Evolutionary conservation across 2,888 invertebrate genomes (phyloP), one percentile per base, ranked within the genome.

Genomic region (Gerris lacustris): DNA sequence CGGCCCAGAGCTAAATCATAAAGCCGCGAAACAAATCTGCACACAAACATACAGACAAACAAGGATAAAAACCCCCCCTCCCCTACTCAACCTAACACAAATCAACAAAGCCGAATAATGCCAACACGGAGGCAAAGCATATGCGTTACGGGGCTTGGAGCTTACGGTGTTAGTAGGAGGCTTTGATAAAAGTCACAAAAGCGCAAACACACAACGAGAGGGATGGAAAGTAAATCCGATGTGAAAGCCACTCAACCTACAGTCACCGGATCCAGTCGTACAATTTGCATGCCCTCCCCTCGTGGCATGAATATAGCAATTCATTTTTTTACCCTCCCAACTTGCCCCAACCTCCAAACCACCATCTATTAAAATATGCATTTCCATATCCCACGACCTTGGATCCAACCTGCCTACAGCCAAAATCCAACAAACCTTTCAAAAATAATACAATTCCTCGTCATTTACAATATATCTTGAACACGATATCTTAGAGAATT

Each of bases 221-320:
- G 55, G 15, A 11, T 15, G 9, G 4, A 15, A 55, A 15, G 55
- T 55, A 55, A 15, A 55, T 55, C 55, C 55, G 11, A 55, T 5
- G 15, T 55, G 55, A 55, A 55, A 55, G 55, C 55, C 55, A 55
- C 55, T 55, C 55, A 55, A 55, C 15, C 55, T 55, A 55, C 55
- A 9, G 11, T 31, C 31, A 31, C 31, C 31, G 31, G 31, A 31
- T 31, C 31, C 31, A 31, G 31, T 15, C 15, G 9, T 55, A 55
- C 55, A 55, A 55, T 55, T 55, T 55, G 55, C 55, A 55, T 55
- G 9, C 55, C 55, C 55, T 15, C 55, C 9, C 55, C 55, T 11
- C 55, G 55, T 55, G 2, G 4, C 55, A 55, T 31, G 31, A 31
- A 55, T 55, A 55, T 15, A 15, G 55, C 11, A 9, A 55, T 55